Evolutionary conservation across 1,140 invertebrate species (phyloP).

Genomic region (Saccostrea glomerata): DNA sequence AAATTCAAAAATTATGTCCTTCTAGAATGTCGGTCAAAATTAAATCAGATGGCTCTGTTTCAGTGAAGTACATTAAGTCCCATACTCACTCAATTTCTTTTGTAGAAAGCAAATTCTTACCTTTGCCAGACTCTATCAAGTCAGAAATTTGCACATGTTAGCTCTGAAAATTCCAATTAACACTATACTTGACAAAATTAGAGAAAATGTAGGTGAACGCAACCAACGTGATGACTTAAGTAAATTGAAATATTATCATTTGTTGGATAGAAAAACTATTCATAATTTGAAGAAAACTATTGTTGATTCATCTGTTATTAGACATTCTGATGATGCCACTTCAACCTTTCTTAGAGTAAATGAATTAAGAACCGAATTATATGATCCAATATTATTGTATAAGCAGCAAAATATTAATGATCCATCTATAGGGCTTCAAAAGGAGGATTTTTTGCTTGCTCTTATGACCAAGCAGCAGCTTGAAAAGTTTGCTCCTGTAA

Average conservation of each 20-base stretch:
- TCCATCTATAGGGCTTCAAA: background rate
- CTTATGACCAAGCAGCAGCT: conserved; percentile 35
- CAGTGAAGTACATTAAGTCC: background rate
- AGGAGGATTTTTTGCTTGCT: conserved; percentile 39
- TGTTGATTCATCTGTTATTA: conserved; percentile 23
- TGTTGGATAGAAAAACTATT: conserved; percentile 16
- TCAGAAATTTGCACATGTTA: background rate
- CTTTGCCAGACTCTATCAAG: background rate
- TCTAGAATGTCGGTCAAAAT: background rate
- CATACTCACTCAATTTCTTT: background rate
- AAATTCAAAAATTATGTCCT: conserved; percentile 4
- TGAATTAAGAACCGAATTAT: background rate
- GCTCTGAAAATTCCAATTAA: background rate
- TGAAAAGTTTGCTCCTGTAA: conserved; percentile 26
- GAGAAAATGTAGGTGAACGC: background rate
- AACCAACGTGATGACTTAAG: too few relatives aligned
- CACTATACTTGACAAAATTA: background rate
- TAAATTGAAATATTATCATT: conserved; percentile 29
- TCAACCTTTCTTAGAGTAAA: conserved; percentile 17
- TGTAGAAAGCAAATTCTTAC: background rate
- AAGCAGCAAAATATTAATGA: conserved; percentile 22
- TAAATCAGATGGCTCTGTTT: background rate
- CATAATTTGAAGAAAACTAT: conserved; percentile 18
- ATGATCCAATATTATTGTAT: conserved; percentile 34
- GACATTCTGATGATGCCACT: conserved; percentile 4